phyloP scores from a whole-genome alignment of 1,140 invertebrate genomes.

The Subanguina moxae region DNA sequence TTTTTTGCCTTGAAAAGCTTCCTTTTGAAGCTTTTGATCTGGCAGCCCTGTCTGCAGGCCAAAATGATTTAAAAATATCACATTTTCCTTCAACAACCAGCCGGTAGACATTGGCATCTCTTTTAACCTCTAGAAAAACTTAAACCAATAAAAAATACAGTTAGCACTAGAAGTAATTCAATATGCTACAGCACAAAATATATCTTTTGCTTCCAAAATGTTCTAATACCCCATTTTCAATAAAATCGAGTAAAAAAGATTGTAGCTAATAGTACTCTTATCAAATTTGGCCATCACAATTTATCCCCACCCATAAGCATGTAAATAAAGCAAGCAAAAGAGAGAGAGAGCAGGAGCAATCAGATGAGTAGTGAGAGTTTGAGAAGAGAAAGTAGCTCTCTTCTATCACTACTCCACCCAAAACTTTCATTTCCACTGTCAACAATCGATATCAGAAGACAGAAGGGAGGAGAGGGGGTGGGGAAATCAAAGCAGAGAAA shows the following conservation, averaged over 20 bases:
- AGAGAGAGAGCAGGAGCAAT: not conserved
- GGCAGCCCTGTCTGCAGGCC: too few species aligned
- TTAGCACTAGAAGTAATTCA: too few species aligned
- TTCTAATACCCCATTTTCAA: too few species aligned
- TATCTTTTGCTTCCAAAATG: too few species aligned
- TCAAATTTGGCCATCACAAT: slow-evolving; percentile 5
- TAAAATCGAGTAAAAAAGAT: not conserved
- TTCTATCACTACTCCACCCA: not conserved
- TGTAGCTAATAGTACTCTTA: not conserved
- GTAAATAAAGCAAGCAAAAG: not conserved
- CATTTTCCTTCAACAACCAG: too few species aligned
- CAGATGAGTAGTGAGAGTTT: not conserved
- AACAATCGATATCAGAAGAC: not conserved
- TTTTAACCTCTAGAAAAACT: too few species aligned
- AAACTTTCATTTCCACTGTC: slow-evolving; percentile 4
- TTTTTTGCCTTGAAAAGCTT: too few species aligned
- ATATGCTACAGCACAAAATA: too few species aligned
- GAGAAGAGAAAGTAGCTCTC: not conserved
- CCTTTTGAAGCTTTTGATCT: too few species aligned
- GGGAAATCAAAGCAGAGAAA: slow-evolving; percentile 3
- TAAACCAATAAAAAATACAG: too few species aligned
- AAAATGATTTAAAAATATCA: too few species aligned
- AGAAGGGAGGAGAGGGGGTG: not conserved
- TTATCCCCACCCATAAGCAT: not conserved
- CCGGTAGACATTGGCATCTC: too few species aligned